Conservation (phyloP, 2,113 vertebrate species). For the Etia nguti region DNA sequence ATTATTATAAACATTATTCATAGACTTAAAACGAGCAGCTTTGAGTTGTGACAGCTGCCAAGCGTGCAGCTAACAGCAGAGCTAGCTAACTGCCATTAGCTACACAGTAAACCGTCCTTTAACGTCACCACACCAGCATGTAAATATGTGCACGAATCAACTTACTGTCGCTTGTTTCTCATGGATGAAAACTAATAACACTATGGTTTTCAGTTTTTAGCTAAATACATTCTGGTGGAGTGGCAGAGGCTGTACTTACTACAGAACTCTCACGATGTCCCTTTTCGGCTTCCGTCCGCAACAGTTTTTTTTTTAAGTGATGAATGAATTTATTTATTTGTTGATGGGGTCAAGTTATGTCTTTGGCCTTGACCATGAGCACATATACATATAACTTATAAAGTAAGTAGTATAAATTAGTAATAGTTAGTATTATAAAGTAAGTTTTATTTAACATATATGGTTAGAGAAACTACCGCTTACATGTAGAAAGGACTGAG, state of each 20-base stretch:
- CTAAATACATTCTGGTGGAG: background rate
- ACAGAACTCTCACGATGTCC: background rate
- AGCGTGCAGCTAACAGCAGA: background rate
- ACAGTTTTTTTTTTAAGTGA: background rate
- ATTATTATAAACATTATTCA: background rate
- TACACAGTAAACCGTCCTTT: background rate
- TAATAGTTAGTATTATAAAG: background rate
- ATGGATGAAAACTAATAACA: background rate
- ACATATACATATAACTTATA: background rate
- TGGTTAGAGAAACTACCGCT: background rate
- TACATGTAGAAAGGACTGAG: background rate
- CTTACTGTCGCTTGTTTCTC: background rate
- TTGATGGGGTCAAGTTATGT: background rate
- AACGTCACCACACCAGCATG: background rate
- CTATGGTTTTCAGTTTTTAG: background rate
- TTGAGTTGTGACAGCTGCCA: background rate
- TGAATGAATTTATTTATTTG: background rate
- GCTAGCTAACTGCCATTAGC: slow-evolving; percentile 3
- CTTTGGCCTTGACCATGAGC: background rate
- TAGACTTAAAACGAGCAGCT: background rate
- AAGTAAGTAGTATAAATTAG: background rate
- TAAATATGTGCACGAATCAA: background rate
- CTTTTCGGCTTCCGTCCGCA: slow-evolving; percentile 20
- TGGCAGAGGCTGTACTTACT: background rate
- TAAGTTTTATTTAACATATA: background rate